phyloP scores from a whole-genome alignment of 2,113 vertebrate genomes.

The Pelecanoides urinatrix region DNA sequence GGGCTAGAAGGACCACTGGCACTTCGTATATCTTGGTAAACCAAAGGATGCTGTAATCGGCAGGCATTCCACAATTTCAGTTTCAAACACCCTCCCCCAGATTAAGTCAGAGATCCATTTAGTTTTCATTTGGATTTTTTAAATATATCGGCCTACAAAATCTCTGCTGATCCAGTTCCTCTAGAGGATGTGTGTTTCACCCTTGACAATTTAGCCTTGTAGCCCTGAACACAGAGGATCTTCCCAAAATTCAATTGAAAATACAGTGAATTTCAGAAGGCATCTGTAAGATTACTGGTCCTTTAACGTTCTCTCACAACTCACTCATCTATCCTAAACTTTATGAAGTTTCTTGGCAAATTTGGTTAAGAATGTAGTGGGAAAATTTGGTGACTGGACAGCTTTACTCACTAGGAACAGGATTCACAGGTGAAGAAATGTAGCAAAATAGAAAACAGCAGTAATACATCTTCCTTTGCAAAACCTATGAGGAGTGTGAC shows the following conservation, averaged over 20 bases:
- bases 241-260: not conserved
- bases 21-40: not conserved
- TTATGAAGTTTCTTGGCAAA: not conserved
- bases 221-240: not conserved
- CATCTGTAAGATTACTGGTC: not conserved
- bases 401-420: not conserved
- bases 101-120: not conserved
- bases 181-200: not conserved
- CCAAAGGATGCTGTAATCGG: not conserved
- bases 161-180: not conserved
- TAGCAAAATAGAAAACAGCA: not conserved
- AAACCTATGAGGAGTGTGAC: not conserved
- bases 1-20: not conserved
- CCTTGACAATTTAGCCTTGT: not conserved
- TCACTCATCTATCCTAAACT: not conserved
- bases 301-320: not conserved
- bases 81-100: not conserved
- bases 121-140: slow-evolving; percentile 1
- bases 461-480: not conserved
- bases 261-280: not conserved
- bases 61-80: not conserved
- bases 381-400: not conserved
- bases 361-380: not conserved
- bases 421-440: not conserved
- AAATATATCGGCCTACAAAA: not conserved